phyloP scores from a whole-genome alignment of 2,888 invertebrate genomes.

The Xestobium rufovillosum region DNA sequence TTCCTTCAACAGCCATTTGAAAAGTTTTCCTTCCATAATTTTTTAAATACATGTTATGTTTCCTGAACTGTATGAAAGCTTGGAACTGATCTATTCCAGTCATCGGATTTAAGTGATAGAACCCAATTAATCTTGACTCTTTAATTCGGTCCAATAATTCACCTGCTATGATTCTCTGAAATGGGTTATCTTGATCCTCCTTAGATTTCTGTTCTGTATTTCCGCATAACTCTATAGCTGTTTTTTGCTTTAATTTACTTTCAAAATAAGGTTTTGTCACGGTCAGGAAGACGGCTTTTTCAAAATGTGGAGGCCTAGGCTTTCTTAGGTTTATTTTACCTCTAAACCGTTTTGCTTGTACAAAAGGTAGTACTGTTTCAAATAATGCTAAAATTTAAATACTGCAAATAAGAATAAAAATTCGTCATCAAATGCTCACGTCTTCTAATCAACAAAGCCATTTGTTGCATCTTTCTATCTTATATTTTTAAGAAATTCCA shows the following conservation, averaged over 20 bases:
- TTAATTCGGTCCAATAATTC: constrained; percentile 65
- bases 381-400: constrained; percentile 24
- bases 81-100: constrained; percentile 57
- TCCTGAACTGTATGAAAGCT: constrained; percentile 54
- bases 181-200: constrained; percentile 55
- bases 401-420: neutral
- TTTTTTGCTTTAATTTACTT: constrained; percentile 42
- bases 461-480: neutral
- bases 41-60: constrained; percentile 62
- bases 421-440: neutral
- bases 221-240: constrained; percentile 49
- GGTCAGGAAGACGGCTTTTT: constrained; percentile 48
- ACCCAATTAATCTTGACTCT: constrained; percentile 61
- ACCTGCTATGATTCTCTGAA: constrained; percentile 62
- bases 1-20: constrained; percentile 55
- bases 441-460: constrained; percentile 2
- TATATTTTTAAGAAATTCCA: no score
- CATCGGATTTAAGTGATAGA: constrained; percentile 68
- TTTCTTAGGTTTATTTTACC: constrained; percentile 73
- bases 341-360: constrained; percentile 56
- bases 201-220: constrained; percentile 21
- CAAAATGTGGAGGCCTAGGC: constrained; percentile 64
- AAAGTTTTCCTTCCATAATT: constrained; percentile 60
- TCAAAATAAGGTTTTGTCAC: constrained; percentile 58
- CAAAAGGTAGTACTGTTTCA: constrained; percentile 24